These are phyloP conservation scores for Lagodon rhomboides DNA, from an alignment of 2,797 vertebrate genomes.

Conservation along the genomic window DNA sequence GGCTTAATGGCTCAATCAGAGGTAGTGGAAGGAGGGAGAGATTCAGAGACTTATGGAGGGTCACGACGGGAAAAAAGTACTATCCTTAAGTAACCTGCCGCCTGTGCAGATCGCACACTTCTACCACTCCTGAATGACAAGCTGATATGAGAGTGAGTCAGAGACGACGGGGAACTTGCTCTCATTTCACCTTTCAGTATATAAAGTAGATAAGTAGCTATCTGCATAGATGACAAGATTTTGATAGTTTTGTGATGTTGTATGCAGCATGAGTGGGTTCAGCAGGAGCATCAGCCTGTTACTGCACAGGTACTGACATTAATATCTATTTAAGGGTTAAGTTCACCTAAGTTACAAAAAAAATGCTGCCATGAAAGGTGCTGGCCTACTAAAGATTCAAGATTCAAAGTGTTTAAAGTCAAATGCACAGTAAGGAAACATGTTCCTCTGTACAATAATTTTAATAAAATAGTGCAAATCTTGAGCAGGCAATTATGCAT, in stretches of 20 bases:
- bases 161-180: background rate
- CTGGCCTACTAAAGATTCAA: no score
- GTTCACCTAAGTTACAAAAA: background rate
- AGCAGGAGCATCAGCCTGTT: background rate
- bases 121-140: conserved; percentile 20
- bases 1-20: conserved; percentile 77
- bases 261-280: background rate
- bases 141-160: background rate
- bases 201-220: conserved; percentile 11
- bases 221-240: conserved; percentile 3
- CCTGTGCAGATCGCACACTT: conserved; percentile 16
- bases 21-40: conserved; percentile 44
- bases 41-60: conserved; percentile 48
- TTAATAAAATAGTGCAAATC: no score
- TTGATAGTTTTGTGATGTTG: conserved; percentile 5
- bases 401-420: no score
- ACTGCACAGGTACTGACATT: background rate
- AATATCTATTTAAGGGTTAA: background rate
- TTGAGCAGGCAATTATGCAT: no score
- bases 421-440: no score
- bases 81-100: conserved; percentile 57
- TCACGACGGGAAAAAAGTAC: conserved; percentile 41
- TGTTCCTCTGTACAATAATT: no score
- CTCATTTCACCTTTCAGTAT: background rate
- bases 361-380: no score